Base-by-base conservation (phyloP, 2,888 invertebrate genomes). In the Acleris sparsana region DNA sequence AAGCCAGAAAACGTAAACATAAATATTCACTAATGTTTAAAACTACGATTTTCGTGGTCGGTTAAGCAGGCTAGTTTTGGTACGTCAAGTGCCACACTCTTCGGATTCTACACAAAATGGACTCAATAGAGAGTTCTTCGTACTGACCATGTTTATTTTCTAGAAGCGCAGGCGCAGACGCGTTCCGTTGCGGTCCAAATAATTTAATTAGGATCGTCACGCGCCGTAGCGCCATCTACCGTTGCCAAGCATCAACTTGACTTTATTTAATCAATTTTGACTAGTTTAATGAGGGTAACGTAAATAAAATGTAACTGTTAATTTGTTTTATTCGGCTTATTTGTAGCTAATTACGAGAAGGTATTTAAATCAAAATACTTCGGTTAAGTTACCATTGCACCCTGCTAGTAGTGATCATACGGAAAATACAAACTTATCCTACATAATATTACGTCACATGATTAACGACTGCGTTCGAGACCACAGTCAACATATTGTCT, bases 121-220 rank as follows among this genome's bases (percentile, higher is more conserved):
- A 39, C 39, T 39, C 39, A 4, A 39, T 1, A 13, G 39, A 11
- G 39, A 39, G 39, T 39, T 39, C 39, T 13, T 39, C 4, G 39
- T 13, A 39, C 39, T 39, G 39, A 39, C 2, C 13, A 13, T 39
- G 13, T 39, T 39, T 39, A 43, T 55, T 55, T 39, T 55, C 55
- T 55, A 53, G 39, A 79, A 80, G 83, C 83, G 71, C 39, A 39
- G 39, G 39, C 84, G 85, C 77, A 77, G 73, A 80, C 82, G 75
- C 82, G 82, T 80, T 82, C 80, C 80, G 76, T 86, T 78, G 86
- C 87, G 92, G 87, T 91, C 92, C 83, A 87, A 73, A 87, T 87
- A 86, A 81, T 86, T 88, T 90, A 91, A 92, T 92, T 92, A 90
- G 91, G 92, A 90, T 81, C 88, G 92, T 91, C 90, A 87, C 86